phyloP scores from a whole-genome alignment of 2,797 vertebrate genomes.

The Smutsia temminckii region DNA sequence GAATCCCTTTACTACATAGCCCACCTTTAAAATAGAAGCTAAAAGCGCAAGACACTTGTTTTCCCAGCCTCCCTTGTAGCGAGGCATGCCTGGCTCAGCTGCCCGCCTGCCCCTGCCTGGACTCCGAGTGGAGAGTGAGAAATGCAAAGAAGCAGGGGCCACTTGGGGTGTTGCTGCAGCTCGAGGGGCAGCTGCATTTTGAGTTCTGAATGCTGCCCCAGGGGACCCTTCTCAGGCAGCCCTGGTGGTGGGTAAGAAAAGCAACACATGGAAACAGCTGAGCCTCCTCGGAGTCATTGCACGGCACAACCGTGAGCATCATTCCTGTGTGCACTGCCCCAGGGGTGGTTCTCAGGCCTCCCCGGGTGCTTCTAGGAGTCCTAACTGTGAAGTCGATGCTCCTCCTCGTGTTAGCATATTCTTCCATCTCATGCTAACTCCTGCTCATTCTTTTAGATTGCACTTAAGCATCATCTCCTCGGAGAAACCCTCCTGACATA shows the following conservation, averaged over 20 bases:
- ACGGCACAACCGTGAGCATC: too few species aligned
- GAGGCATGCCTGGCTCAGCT: not conserved
- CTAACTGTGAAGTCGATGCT: too few species aligned
- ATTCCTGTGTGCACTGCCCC: not conserved
- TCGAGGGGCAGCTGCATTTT: not conserved
- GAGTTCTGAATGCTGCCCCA: not conserved
- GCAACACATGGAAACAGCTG: not conserved
- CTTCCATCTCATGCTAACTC: not conserved
- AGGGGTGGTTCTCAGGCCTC: not conserved
- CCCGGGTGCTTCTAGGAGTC: not conserved
- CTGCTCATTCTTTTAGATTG: not conserved
- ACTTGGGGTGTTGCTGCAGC: not conserved
- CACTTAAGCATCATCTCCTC: not conserved
- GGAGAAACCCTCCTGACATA: not conserved
- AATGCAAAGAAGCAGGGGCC: not conserved
- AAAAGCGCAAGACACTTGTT: not conserved
- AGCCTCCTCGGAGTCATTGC: not conserved
- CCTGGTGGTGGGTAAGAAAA: not conserved
- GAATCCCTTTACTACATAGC: not conserved
- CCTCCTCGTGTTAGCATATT: not conserved
- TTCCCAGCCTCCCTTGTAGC: constrained; percentile 34
- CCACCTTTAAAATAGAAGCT: not conserved
- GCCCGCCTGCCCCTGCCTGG: not conserved
- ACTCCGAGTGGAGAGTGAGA: not conserved
- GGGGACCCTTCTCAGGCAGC: not conserved